A percentile compares a stretch with the other conserved stretches of the same genome.
phyloP scores from a whole-genome alignment of 2,113 vertebrate species.

The Hippocampus zosterae region DNA sequence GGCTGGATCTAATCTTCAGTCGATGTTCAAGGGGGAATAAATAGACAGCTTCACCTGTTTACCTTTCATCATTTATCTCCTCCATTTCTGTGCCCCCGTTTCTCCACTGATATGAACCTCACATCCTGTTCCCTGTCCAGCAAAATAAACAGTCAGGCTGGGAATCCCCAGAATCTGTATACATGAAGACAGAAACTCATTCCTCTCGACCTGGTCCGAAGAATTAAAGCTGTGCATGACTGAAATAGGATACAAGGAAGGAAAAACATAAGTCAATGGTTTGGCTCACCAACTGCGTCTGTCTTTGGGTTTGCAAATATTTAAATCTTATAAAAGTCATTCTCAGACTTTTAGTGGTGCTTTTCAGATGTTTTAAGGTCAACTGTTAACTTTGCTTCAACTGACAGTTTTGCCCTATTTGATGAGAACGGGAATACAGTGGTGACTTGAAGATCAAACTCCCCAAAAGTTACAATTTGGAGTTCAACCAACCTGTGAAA shows the following conservation, averaged over 20 bases:
- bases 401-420: not conserved
- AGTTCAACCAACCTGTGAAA: not conserved
- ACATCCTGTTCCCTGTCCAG: slow-evolving; percentile 57
- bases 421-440: not conserved
- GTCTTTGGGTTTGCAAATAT: not conserved
- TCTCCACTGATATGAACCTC: slow-evolving; percentile 51
- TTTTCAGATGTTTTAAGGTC: not conserved
- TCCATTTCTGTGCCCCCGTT: slow-evolving; percentile 54
- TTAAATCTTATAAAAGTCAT: not conserved
- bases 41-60: slow-evolving; percentile 54
- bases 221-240: slow-evolving; percentile 18
- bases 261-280: slow-evolving; percentile 7
- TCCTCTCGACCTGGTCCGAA: slow-evolving; percentile 16
- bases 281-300: not conserved
- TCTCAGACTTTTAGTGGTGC: not conserved
- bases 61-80: slow-evolving; percentile 57
- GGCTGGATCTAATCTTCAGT: slow-evolving; percentile 1
- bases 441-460: not conserved
- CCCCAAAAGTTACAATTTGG: not conserved
- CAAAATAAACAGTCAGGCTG: slow-evolving; percentile 53
- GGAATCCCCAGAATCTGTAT: slow-evolving; percentile 48
- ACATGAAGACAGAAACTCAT: slow-evolving; percentile 14
- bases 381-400: not conserved
- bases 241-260: slow-evolving; percentile 7
- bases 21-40: slow-evolving; percentile 24